A percentile compares a stretch with the other conserved stretches of the same genome.
Evolutionary conservation across 2,888 invertebrate genomes (phyloP).

Genomic region (Sarcophaga carnaria): DNA sequence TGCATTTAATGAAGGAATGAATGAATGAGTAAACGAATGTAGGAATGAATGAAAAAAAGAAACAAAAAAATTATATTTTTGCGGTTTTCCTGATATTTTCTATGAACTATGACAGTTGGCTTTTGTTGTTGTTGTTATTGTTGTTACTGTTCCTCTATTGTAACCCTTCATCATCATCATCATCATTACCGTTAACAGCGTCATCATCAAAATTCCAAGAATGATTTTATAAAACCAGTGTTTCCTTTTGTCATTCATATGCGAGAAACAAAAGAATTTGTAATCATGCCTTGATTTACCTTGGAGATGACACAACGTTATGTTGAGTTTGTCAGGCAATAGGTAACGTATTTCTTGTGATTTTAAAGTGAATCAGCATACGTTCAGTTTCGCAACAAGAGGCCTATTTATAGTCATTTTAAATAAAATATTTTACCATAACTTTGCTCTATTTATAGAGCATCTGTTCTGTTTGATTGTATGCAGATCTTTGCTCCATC

Average conservation of each 20-base stretch:
- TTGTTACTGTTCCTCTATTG: not conserved
- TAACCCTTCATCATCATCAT: not conserved
- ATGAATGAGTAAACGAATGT: not conserved
- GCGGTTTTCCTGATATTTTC: conserved; percentile 64
- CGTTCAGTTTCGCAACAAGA: too few species aligned
- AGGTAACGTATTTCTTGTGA: not conserved
- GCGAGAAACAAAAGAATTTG: conserved; percentile 27
- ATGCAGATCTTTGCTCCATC: too few species aligned
- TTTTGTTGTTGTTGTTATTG: conserved; percentile 39
- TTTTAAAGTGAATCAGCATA: too few species aligned
- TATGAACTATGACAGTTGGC: conserved; percentile 54
- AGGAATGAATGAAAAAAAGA: conserved; percentile 14
- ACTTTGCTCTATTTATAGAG: too few species aligned
- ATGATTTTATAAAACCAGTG: conserved; percentile 50
- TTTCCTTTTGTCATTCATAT: conserved; percentile 52
- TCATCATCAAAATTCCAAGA: conserved; percentile 59
- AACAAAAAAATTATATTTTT: conserved; percentile 24
- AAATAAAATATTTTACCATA: too few species aligned
- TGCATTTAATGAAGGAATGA: conserved; percentile 47
- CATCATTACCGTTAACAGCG: conserved; percentile 27
- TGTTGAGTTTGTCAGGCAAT: conserved; percentile 5
- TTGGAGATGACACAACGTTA: not conserved
- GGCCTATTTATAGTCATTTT: too few species aligned
- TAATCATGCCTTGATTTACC: not conserved
- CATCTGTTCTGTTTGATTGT: too few species aligned